phyloP scores from a whole-genome alignment of 2,113 vertebrate genomes.

The Triplophysa dalaica region DNA sequence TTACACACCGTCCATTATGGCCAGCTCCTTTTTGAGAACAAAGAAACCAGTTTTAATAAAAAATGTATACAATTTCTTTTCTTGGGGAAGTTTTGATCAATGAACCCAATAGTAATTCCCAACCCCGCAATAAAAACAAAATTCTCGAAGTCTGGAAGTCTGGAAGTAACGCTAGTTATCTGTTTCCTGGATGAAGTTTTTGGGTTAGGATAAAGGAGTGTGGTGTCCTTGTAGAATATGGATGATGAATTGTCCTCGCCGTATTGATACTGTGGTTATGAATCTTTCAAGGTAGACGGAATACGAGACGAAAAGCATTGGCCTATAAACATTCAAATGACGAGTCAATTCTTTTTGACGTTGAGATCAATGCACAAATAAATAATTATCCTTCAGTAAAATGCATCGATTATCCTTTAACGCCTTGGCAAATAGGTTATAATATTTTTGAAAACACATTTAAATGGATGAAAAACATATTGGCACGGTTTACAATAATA shows the following conservation, averaged over 20 bases:
- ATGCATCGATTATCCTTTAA: constrained; percentile 5
- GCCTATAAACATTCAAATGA: constrained; percentile 31
- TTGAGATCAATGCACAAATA: constrained; percentile 26
- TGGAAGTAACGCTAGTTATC: constrained; percentile 48
- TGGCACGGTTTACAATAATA: background rate
- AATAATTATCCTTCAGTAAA: constrained; percentile 24
- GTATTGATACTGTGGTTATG: constrained; percentile 57
- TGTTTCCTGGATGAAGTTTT: constrained; percentile 54
- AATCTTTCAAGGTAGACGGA: constrained; percentile 57
- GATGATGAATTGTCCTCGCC: constrained; percentile 56
- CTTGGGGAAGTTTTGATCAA: constrained; percentile 44
- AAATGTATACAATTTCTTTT: background rate
- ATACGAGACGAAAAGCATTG: constrained; percentile 10
- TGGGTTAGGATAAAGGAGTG: constrained; percentile 59
- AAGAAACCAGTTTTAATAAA: background rate
- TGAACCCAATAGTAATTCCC: constrained; percentile 42
- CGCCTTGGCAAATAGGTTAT: background rate
- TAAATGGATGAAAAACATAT: background rate
- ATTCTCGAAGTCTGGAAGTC: constrained; percentile 43
- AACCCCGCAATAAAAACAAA: constrained; percentile 30
- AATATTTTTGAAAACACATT: background rate
- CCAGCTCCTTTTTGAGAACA: background rate
- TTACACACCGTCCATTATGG: too few relatives aligned
- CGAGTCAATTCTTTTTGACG: constrained; percentile 28
- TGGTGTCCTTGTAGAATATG: constrained; percentile 55